A percentile compares a stretch with the other conserved stretches of the same genome.
These are phyloP conservation scores for Epinephelus lanceolatus DNA, from an alignment of 2,113 vertebrate genomes.

Conservation along the genomic window DNA sequence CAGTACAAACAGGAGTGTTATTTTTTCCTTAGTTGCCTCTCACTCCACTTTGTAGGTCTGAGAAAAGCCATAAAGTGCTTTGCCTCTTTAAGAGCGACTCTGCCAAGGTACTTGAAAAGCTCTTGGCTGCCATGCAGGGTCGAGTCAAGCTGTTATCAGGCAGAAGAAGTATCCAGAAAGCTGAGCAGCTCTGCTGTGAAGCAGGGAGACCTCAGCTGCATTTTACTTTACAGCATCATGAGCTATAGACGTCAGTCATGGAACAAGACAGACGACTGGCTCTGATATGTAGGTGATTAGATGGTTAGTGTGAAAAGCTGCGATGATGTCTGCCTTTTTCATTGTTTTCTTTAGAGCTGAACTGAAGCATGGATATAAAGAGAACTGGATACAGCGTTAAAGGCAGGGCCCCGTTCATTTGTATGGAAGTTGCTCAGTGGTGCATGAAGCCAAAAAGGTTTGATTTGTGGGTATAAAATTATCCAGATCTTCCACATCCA, in stretches of 20 bases:
- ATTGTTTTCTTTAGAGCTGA: neutral
- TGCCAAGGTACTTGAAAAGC: conserved; percentile 52
- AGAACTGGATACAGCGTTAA: too few relatives aligned
- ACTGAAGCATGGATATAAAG: neutral
- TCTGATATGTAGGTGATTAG: neutral
- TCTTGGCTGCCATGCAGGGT: conserved; percentile 43
- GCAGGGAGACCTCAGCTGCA: conserved; percentile 34
- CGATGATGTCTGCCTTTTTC: neutral
- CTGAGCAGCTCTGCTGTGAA: conserved; percentile 32
- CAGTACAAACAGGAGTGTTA: neutral
- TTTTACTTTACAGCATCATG: conserved; percentile 12
- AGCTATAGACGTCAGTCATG: neutral
- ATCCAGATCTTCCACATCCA: too few relatives aligned
- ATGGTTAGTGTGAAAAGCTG: neutral
- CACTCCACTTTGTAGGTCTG: neutral
- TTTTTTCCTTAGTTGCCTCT: neutral
- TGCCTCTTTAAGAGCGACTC: conserved; percentile 57
- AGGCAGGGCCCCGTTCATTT: too few relatives aligned
- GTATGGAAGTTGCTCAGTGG: too few relatives aligned
- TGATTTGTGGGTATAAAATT: too few relatives aligned
- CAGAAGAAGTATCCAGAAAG: conserved; percentile 40
- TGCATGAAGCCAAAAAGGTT: too few relatives aligned
- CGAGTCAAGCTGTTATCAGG: conserved; percentile 56
- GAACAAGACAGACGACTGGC: neutral
- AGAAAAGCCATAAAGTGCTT: conserved; percentile 23